These are phyloP conservation scores for Thunnus thynnus DNA, from an alignment of 2,113 vertebrate species.

Conservation along the genomic window DNA sequence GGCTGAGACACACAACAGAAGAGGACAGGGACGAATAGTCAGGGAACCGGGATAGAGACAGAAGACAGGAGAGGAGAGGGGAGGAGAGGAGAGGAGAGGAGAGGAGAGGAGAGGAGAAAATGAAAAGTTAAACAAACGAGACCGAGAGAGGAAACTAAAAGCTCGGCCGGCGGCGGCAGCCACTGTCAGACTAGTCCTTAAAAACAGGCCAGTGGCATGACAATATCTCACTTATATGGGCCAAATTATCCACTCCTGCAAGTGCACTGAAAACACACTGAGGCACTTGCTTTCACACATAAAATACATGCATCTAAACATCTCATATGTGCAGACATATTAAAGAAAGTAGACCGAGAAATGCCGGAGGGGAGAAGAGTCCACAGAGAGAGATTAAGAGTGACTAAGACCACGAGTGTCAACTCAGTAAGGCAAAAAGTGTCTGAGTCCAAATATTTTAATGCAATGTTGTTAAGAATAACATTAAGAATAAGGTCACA, in stretches of 20 bases:
- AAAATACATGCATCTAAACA: conserved; percentile 21
- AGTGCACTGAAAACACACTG: conserved; percentile 39
- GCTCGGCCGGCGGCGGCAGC: conserved; percentile 36
- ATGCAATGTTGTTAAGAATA: neutral
- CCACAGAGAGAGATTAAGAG: conserved; percentile 25
- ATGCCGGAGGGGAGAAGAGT: conserved; percentile 23
- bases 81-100: conserved; percentile 2
- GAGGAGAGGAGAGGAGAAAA: no score
- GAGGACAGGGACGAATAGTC: conserved; percentile 53
- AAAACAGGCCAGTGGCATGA: conserved; percentile 42
- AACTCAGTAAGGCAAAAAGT: neutral
- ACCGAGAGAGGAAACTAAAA: conserved; percentile 45
- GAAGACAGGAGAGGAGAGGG: conserved; percentile 20
- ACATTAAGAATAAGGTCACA: neutral
- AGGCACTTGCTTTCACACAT: conserved; percentile 31
- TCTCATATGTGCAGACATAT: conserved; percentile 32
- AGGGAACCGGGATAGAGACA: conserved; percentile 32
- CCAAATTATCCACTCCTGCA: conserved; percentile 41
- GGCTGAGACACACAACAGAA: conserved; percentile 60
- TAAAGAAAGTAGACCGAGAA: conserved; percentile 41
- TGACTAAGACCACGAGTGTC: conserved; percentile 32
- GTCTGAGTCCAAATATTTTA: conserved; percentile 9
- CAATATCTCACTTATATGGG: conserved; percentile 25
- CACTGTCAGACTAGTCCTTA: conserved; percentile 44
- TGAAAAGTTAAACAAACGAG: conserved; percentile 29